phyloP scores from a whole-genome alignment of 2,888 invertebrate genomes.

The Maniola hyperantus region DNA sequence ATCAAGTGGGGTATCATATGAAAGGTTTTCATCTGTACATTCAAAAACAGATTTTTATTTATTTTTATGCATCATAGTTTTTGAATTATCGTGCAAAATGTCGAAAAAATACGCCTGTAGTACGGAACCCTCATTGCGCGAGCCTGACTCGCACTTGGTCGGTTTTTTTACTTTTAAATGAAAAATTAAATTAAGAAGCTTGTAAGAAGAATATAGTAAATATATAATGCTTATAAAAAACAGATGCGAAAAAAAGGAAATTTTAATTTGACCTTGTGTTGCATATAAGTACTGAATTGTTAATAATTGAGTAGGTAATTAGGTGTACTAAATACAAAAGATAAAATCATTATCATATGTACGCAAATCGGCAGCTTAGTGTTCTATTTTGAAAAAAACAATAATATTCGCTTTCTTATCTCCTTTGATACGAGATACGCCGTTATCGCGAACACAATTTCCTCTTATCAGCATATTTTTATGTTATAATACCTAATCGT shows the following conservation, averaged over 20 bases:
- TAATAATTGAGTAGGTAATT: not conserved
- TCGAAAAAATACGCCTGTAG: too few relatives aligned
- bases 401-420: conserved; percentile 25
- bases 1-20: too few relatives aligned
- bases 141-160: too few relatives aligned
- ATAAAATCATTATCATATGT: conserved; percentile 8
- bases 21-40: too few relatives aligned
- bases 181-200: too few relatives aligned
- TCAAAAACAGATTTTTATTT: too few relatives aligned
- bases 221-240: too few relatives aligned
- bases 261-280: conserved; percentile 1
- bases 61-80: too few relatives aligned
- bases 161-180: too few relatives aligned
- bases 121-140: too few relatives aligned
- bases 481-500: conserved; percentile 30
- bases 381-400: conserved; percentile 14
- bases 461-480: conserved; percentile 26
- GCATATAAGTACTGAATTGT: not conserved
- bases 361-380: conserved; percentile 15
- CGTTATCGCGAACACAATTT: conserved; percentile 28
- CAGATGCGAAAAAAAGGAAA: not conserved
- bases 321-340: not conserved
- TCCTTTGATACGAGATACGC: conserved; percentile 26
- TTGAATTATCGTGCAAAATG: too few relatives aligned
- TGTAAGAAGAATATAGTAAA: too few relatives aligned